Percentiles rank a stretch among this genome's conserved stretches.
These are phyloP conservation scores for Lithophane leautieri DNA, from an alignment of 2,888 invertebrate species.

Conservation along the genomic window DNA sequence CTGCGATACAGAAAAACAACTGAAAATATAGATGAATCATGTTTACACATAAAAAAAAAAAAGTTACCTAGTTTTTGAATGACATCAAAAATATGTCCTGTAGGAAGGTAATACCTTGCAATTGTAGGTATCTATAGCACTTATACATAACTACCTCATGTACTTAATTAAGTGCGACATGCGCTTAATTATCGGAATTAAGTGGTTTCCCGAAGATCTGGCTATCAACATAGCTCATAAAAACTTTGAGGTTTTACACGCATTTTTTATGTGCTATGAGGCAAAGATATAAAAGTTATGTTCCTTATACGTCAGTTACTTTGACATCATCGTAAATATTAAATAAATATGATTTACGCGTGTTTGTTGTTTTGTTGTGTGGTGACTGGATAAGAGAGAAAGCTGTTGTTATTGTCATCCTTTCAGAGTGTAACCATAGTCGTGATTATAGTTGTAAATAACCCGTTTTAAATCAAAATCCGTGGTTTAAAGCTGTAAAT, in stretches of 20 bases:
- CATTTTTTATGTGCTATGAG: constrained; percentile 41
- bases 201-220: constrained; percentile 30
- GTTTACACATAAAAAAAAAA: no score
- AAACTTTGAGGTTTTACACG: constrained; percentile 48
- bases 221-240: constrained; percentile 52
- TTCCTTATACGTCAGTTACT: constrained; percentile 43
- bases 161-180: constrained; percentile 44
- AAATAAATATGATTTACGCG: constrained; percentile 43
- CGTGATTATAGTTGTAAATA: no score
- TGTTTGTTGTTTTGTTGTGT: constrained; percentile 4
- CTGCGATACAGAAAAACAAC: background rate
- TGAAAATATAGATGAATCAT: background rate
- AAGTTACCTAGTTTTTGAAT: no score
- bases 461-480: no score
- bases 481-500: no score
- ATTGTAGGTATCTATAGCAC: background rate
- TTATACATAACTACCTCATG: background rate
- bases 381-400: background rate
- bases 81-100: background rate
- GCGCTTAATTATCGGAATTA: constrained; percentile 44
- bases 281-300: constrained; percentile 53
- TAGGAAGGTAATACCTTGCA: background rate
- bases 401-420: background rate
- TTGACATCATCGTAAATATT: constrained; percentile 51
- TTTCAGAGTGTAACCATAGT: background rate